phyloP scores from a whole-genome alignment of 2,113 vertebrate genomes.

The Cromileptes altivelis region DNA sequence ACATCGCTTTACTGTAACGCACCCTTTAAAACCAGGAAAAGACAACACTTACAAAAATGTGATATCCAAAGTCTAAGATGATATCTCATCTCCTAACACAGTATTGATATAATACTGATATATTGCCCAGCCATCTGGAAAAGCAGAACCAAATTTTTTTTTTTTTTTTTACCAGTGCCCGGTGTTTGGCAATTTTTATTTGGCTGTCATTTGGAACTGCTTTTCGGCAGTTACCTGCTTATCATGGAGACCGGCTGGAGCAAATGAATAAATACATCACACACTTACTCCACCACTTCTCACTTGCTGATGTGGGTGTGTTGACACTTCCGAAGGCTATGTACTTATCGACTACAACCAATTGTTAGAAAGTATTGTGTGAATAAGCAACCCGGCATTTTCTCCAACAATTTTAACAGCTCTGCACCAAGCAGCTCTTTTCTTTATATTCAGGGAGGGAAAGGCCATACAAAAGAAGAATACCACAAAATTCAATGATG shows the following conservation, averaged over 20 bases:
- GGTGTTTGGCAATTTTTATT: too few species aligned
- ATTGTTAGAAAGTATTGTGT: not conserved
- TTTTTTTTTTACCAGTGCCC: too few species aligned
- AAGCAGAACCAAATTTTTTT: too few species aligned
- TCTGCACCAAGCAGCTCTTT: not conserved
- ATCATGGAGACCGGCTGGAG: not conserved
- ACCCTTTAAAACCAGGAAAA: too few species aligned
- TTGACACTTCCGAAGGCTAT: not conserved
- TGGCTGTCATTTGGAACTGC: too few species aligned
- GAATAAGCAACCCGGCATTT: not conserved
- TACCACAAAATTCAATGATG: not conserved
- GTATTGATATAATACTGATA: too few species aligned
- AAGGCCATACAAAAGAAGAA: not conserved
- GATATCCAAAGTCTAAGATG: too few species aligned
- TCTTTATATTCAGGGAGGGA: not conserved
- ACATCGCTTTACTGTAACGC: too few species aligned
- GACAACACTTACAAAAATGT: too few species aligned
- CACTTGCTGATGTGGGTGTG: slow-evolving; percentile 11
- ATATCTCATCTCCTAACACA: too few species aligned
- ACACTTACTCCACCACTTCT: not conserved
- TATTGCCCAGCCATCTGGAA: too few species aligned
- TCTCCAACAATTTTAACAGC: not conserved
- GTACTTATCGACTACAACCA: not conserved
- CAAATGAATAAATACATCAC: not conserved
- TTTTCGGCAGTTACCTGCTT: not conserved